These are phyloP conservation scores for Auanema sp. DNA, from an alignment of 2,888 invertebrate genomes.

Conservation along the genomic window DNA sequence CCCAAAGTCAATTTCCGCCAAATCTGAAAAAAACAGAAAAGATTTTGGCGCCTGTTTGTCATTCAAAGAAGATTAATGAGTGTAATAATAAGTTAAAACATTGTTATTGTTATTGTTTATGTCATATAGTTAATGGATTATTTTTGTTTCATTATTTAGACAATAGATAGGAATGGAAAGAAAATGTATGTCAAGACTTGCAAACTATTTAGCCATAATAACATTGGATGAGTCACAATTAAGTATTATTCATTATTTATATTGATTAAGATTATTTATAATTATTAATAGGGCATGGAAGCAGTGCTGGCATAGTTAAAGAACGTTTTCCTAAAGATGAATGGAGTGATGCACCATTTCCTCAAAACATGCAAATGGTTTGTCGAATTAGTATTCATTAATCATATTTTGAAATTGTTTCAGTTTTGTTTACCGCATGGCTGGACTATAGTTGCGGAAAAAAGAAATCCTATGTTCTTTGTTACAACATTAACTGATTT, in stretches of 20 bases:
- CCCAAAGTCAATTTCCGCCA: no score
- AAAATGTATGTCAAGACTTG: slow-evolving; percentile 10
- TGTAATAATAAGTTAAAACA: no score
- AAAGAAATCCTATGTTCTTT: slow-evolving; percentile 9
- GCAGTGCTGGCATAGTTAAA: slow-evolving; percentile 13
- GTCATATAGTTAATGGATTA: no score
- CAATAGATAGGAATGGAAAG: no score
- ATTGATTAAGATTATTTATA: no score
- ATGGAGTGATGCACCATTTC: slow-evolving; percentile 19
- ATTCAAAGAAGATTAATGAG: no score
- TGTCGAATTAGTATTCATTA: not conserved
- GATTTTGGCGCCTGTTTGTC: no score
- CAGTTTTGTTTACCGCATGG: slow-evolving; percentile 23
- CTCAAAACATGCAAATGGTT: slow-evolving; percentile 17
- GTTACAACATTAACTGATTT: slow-evolving; percentile 22
- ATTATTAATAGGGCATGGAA: slow-evolving; percentile 15
- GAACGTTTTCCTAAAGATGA: slow-evolving; percentile 17
- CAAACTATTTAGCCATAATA: slow-evolving; percentile 18
- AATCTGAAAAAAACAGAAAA: no score
- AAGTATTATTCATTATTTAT: not conserved
- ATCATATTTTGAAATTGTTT: slow-evolving; percentile 1
- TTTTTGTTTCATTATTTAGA: no score
- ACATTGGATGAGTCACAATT: slow-evolving; percentile 17
- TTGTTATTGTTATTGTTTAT: no score
- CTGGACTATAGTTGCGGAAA: slow-evolving; percentile 16